Base-by-base conservation (phyloP, 2,113 vertebrate genomes). In the Helogale parvula region DNA sequence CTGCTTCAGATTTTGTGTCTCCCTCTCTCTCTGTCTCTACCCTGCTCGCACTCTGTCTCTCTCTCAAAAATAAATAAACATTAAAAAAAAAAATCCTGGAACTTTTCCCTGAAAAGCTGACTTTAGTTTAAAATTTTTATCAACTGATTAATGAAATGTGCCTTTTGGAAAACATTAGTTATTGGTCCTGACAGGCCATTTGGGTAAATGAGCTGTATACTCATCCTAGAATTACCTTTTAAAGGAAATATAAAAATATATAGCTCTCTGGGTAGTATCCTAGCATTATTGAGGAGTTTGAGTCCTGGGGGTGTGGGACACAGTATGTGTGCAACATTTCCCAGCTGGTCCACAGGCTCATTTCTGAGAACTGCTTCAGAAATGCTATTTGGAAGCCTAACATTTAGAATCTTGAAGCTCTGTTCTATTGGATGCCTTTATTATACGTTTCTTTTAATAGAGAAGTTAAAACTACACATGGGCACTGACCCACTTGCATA, bases 161-260 rank as follows among this genome's bases (percentile, higher is more conserved):
- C 29, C 52, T 89, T 93, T 96, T 79, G 35, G 54, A 84, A 91
- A 92, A 81, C 69, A 74, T 60, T 93, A 63, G 8, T 66, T 87
- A 57, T 74, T 94, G 23, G 29, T 41, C 14, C 77, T 90, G 8
- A 69, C 83, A 50, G 80, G 38, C 38, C 10, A 15, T 84, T 83
- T 92, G 54, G 13, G 11, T 81, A 79, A 17, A 19, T 76, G 19
- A 85, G 33, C 12, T 76, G 0, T 93, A 47, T 83, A 86, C 8
- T 77, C 50, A 90, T 86, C 54, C 15, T 38, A 95, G 41, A 96
- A 52, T 94, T 94, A 60, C 15, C 12, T 93, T 94, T 85, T 81
- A 93, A 71, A 88, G 10, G 35, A 92, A 10, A 35, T 90, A 83
- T 80, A 45, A 76, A 74, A 68, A 38, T 68, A 91, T 3, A n/a